Evolutionary conservation across 2,888 invertebrate genomes (phyloP), one percentile per base, ranked within the genome.

Genomic region (Nesidiocoris tenuis): DNA sequence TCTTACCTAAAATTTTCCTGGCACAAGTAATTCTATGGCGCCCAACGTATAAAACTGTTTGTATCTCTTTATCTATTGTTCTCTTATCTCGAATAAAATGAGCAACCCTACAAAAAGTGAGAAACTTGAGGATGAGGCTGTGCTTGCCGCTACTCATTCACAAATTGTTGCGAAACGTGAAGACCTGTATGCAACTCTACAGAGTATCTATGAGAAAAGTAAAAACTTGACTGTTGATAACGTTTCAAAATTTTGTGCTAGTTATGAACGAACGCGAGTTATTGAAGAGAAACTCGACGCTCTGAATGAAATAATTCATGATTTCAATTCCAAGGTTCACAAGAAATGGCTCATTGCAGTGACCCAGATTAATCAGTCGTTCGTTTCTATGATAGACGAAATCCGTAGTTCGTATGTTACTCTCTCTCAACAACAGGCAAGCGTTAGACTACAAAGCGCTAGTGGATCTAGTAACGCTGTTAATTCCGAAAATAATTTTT

Each of bases 281-380:
- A 55, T 66, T 39, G 66, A 66, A 19, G 66, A 66, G 7, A 55
- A 66, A 21, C 55, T 39, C 16, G 66, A 66, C 9, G 21, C 9
- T 7, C 55, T 66, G 18, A 54, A 2, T 17, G 9, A 3, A 1
- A 2, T 5, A 19, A 66, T 55, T 1, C 39, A 55, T 17, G 39
- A 18, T 16, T 66, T 18, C 55, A 54, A 54, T 21, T 5, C n/a
- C 22, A 17, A 18, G 9, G 54, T 54, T 18, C 19, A 39, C 19
- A n/a, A 16, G 55, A 18, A 39, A 18, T 66, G 17, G 17, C 21
- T 18, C 7, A 54, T 66, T 5, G 66, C 19, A n/a, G 22, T 54
- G 21, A 19, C 18, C 55, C 19, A 66, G 19, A 16, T 25, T 39
- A 66, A 17, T 22, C 9, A 54, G 18, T 54, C 54, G 19, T 66